Percentiles rank a stretch among this genome's conserved stretches.
These are phyloP conservation scores for Aplidium turbinatum DNA, from an alignment of 23 tunicate species.

Conservation along the genomic window DNA sequence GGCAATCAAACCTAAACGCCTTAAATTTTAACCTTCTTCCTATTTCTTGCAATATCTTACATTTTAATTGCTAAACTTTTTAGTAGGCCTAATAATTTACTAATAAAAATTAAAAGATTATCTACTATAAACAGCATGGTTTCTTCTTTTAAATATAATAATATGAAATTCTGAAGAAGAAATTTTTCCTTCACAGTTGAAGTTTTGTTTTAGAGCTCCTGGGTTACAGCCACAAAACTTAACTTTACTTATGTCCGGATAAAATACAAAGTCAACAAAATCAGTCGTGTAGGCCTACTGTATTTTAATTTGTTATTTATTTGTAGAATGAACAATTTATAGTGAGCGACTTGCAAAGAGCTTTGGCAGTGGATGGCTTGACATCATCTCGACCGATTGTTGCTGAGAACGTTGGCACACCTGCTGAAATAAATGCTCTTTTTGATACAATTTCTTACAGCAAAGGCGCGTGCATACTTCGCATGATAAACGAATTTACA, in stretches of 20 bases:
- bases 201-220: no score
- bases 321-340: constrained; percentile 68
- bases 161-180: no score
- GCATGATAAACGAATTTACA: constrained; percentile 68
- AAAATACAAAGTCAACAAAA: no score
- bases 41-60: no score
- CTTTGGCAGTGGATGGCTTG: constrained; percentile 60
- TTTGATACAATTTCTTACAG: constrained; percentile 66
- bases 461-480: constrained; percentile 73
- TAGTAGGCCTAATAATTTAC: constrained; percentile 3
- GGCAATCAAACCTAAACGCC: no score
- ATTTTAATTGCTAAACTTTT: no score
- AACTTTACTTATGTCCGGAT: no score
- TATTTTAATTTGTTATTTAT: background rate
- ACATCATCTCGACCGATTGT: constrained; percentile 78
- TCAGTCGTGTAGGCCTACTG: no score
- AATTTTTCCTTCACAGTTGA: no score
- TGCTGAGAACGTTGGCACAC: constrained; percentile 37
- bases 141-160: no score
- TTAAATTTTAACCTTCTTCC: no score
- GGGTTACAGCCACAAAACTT: no score
- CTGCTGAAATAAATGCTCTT: constrained; percentile 52
- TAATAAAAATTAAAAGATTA: constrained; percentile 3
- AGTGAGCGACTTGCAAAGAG: constrained; percentile 38
- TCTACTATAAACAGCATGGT: background rate